These are phyloP conservation scores for Wasmannia auropunctata DNA, from an alignment of 1,140 invertebrate genomes.

Conservation along the genomic window DNA sequence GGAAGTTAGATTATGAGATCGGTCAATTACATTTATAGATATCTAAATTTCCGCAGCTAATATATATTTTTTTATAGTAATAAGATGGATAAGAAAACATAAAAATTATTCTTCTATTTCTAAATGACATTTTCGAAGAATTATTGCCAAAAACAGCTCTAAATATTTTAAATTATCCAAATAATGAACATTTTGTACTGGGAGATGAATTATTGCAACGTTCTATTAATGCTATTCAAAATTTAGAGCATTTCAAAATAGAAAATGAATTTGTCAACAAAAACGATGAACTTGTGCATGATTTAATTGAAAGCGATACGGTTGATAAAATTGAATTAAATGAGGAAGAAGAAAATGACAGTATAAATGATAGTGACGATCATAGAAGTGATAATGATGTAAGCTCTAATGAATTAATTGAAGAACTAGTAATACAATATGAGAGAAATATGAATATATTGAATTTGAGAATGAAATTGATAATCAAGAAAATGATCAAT, in stretches of 20 bases:
- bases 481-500: background rate
- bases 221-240: background rate
- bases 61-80: too few species aligned
- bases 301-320: background rate
- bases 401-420: background rate
- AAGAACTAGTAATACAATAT: background rate
- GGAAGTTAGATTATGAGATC: background rate
- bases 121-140: background rate
- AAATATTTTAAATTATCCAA: background rate
- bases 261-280: background rate
- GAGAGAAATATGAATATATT: background rate
- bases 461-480: background rate
- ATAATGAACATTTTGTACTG: background rate
- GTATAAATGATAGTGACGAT: background rate
- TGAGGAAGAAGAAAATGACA: background rate
- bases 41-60: too few species aligned
- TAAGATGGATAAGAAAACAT: constrained; percentile 2
- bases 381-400: background rate
- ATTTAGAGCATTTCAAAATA: background rate
- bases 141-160: background rate
- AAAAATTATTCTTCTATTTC: background rate
- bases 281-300: background rate
- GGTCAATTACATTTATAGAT: background rate
- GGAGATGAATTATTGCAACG: background rate
- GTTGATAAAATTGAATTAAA: background rate